Evolutionary conservation across 2,888 invertebrate genomes (phyloP).

Genomic region (Pachycephus smyrnensis): DNA sequence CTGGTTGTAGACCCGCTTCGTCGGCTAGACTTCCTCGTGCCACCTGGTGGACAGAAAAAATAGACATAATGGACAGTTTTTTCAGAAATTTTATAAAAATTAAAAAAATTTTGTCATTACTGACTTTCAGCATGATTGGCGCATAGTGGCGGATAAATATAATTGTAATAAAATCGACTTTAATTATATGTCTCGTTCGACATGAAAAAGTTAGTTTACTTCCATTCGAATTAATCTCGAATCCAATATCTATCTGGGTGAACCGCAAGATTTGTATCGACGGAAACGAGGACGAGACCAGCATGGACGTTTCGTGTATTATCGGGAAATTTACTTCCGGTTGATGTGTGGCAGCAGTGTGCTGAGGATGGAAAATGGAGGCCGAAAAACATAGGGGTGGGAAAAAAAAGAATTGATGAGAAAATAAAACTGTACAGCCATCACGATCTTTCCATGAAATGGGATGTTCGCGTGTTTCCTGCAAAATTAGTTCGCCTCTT

Average conservation of each 20-base stretch:
- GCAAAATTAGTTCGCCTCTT: not conserved
- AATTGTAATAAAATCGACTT: not conserved
- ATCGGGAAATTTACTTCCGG: not conserved
- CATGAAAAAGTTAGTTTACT: not conserved
- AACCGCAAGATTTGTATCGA: slow-evolving; percentile 19
- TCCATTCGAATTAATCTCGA: not conserved
- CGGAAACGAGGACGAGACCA: slow-evolving; percentile 16
- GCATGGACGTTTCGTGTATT: not conserved
- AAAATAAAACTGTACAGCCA: not conserved
- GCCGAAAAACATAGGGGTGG: no score
- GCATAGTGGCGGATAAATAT: not conserved
- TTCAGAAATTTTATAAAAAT: not conserved
- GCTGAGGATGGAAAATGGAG: not conserved
- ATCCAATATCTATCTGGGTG: slow-evolving; percentile 19
- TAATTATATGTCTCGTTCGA: not conserved
- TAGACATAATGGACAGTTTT: not conserved
- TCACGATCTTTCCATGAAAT: not conserved
- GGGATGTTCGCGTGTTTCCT: not conserved
- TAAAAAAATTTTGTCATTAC: not conserved
- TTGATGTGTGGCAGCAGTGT: not conserved
- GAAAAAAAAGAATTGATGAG: not conserved
- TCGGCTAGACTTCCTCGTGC: slow-evolving; percentile 40
- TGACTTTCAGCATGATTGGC: not conserved
- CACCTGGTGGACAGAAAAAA: slow-evolving; percentile 30
- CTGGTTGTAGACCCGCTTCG: slow-evolving; percentile 39